Base-by-base conservation (phyloP, 1,140 invertebrate genomes). In the Camponotus floridanus region DNA sequence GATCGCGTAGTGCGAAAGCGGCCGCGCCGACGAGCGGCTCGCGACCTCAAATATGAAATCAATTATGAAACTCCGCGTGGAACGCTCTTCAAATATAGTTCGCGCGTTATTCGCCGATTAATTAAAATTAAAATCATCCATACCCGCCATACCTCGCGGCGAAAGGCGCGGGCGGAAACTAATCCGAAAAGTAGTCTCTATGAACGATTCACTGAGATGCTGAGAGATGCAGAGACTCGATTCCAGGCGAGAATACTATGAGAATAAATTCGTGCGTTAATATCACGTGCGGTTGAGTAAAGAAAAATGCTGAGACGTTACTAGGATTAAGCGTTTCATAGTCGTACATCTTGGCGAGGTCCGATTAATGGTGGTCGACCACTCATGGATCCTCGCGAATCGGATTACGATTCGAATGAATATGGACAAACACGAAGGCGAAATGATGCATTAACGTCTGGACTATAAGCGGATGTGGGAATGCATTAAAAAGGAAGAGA, bases 291-390 rank as follows among this genome's bases (percentile, higher is more conserved):
- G 67, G 13, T 21, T 1, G 55, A 57, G 57, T 74, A 74, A 74
- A 11, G 26, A 71, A 36, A 73, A 55, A 33, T 55, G 7, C 8
- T 15, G 18, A 33, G 48, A 55, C 70, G 31, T 18, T 36, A 7
- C 31, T 48, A 18, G 48, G 70, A 73, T 55, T 36, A 73, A 73
- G n/a, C 70, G 5, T 73, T 33, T 73, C 48, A 33, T 18, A 51
- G 48, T 45, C 42, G 8, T 51, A 15, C 39, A 8, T 70, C 68
- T 31, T 9, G n/a, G 18, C 26, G 70, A 57, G 70, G 31, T 73
- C 70, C 36, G 70, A 73, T 73, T 73, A 73, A 73, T 73, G 48
- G 48, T 51, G 70, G 26, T 39, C 73, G 64, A 18, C 51, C 62
- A 21, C 51, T 85, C 51, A n/a, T 48, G 45, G 59, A 73, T 73